Conservation (phyloP, 2,113 vertebrate species). For the Meriones unguiculatus region DNA sequence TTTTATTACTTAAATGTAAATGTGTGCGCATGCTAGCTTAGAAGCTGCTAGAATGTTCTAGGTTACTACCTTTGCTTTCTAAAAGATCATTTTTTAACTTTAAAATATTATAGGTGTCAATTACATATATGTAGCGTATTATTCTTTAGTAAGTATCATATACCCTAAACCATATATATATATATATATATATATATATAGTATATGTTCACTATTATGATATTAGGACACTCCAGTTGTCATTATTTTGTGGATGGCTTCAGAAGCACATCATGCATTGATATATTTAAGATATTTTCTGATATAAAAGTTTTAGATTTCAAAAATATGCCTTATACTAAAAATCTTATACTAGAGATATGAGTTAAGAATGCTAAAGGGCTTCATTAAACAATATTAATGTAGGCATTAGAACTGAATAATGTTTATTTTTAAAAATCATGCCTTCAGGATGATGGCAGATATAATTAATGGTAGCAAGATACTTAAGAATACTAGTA, state of each 20-base stretch:
- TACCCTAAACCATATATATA: background rate
- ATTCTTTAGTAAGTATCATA: constrained; percentile 10
- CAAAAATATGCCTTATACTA: constrained; percentile 3
- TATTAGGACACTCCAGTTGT: background rate
- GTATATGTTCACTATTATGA: constrained; percentile 1
- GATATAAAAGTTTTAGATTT: background rate
- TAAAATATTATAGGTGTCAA: constrained; percentile 44
- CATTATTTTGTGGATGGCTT: constrained; percentile 53
- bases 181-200: background rate
- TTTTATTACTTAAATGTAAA: constrained; percentile 33
- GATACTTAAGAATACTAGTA: background rate
- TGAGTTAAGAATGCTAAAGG: background rate
- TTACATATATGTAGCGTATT: constrained; percentile 16
- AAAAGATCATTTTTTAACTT: constrained; percentile 42
- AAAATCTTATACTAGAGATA: background rate
- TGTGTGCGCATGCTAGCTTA: background rate
- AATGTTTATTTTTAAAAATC: constrained; percentile 37
- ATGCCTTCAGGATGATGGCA: constrained; percentile 4
- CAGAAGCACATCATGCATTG: background rate
- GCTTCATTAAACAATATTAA: constrained; percentile 53
- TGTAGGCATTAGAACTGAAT: constrained; percentile 8
- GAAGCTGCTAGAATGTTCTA: constrained; percentile 42
- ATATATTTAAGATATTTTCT: constrained; percentile 54
- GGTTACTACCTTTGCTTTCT: constrained; percentile 25
- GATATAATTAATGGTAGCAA: background rate